Evolutionary conservation across 37 sponge, comb jelly and placozoan species (phyloP), one percentile per base, ranked within the genome.

Genomic region (Petrosia ficiformis): DNA sequence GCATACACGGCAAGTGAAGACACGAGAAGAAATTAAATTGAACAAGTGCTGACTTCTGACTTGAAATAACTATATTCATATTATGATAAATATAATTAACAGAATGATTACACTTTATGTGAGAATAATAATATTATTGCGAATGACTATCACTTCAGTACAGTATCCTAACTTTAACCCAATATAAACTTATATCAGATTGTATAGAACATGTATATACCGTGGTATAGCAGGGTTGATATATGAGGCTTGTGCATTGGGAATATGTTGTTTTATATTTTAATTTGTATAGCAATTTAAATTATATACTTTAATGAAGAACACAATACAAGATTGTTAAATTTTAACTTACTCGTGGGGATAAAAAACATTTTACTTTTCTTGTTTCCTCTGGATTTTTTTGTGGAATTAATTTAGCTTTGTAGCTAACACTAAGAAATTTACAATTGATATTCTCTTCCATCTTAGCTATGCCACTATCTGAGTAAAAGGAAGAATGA

Each of bases 1-100:
- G 16, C 82, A 67, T 14, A 86, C 67, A 6, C 87, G 41, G 67
- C 71, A 82, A 5, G 81, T 74, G 64, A 57, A 81, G 21, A 86
- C 31, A 39, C 73, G 81, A n/a, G 14, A 72, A n/a, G 59, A 69
- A 22, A 80, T 80, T 10, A 81, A 76, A 11, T 74, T 37, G 30
- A 82, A 34, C 26, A 57, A 41, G 24, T 43, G 36, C 48, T 71
- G 75, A 39, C 80, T 77, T 65, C 69, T 81, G 38, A 86, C 67
- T 59, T 68, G 68, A 30, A 86, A 29, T 82, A 80, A 77, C 87
- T 86, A 48, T 19, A 48, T 48, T 19, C 8, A 19, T 19, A 48
- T 48, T 19, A 48, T 48, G 14, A 48, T 48, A 48, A 48, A 19
- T 19, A 48, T 48, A 48, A 48, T 48, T 19, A 48, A 19, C 8